These are phyloP conservation scores for Aphidius colemani DNA, from an alignment of 2,888 invertebrate genomes.

Conservation along the genomic window DNA sequence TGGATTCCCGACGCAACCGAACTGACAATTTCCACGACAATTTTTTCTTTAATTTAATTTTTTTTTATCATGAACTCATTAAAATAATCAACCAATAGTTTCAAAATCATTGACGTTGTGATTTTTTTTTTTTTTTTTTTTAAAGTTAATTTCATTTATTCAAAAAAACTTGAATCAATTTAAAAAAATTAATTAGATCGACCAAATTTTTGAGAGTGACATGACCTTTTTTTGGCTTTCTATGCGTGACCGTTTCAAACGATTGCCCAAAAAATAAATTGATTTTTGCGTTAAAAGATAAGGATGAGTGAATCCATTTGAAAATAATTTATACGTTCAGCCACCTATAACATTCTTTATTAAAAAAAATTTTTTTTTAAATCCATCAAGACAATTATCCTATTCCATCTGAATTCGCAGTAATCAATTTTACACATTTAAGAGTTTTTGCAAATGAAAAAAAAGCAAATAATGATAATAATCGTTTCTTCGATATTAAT, in stretches of 20 bases:
- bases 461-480: too few relatives aligned
- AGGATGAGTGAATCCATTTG: constrained; percentile 32
- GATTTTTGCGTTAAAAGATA: constrained; percentile 37
- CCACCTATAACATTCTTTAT: neutral
- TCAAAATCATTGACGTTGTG: constrained; percentile 4
- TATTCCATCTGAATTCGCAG: too few relatives aligned
- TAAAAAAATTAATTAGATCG: constrained; percentile 13
- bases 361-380: too few relatives aligned
- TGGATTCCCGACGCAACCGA: constrained; percentile 31
- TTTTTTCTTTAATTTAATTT: constrained; percentile 26
- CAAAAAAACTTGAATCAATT: constrained; percentile 3
- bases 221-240: constrained; percentile 31
- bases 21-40: constrained; percentile 27
- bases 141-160: constrained; percentile 6
- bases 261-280: constrained; percentile 32
- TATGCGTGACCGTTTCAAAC: constrained; percentile 34
- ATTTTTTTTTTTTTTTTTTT: constrained; percentile 6
- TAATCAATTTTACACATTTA: too few relatives aligned
- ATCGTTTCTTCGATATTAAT: too few relatives aligned
- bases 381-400: too few relatives aligned
- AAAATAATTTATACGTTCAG: neutral
- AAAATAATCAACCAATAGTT: neutral
- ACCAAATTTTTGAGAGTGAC: constrained; percentile 4
- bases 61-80: neutral
- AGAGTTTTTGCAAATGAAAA: too few relatives aligned